Evolutionary conservation across 1,140 invertebrate species (phyloP).

Genomic region (Lasioglossum albipes): DNA sequence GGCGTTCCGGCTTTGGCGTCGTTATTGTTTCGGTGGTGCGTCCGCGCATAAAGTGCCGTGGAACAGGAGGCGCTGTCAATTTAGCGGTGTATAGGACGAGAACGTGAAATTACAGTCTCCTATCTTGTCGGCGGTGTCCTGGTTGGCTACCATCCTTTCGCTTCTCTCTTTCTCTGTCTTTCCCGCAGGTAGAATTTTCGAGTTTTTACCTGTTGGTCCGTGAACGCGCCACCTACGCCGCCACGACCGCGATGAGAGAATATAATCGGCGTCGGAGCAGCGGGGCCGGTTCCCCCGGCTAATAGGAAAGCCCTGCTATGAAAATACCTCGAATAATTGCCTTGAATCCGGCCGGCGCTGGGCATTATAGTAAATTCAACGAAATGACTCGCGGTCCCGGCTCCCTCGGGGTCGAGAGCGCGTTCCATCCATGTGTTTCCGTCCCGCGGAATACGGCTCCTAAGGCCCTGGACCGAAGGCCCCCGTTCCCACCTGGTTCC

Average conservation of each 20-base stretch:
- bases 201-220: conserved; percentile 3
- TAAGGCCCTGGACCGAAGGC: conserved; percentile 18
- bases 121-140: conserved; percentile 24
- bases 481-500: too few species aligned
- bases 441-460: conserved; percentile 12
- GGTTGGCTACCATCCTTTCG: not conserved
- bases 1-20: conserved; percentile 28
- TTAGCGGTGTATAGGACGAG: conserved; percentile 43
- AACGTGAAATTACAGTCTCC: conserved; percentile 51
- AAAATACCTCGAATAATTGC: conserved; percentile 71
- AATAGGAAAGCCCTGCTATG: conserved; percentile 70
- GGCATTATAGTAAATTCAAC: conserved; percentile 65
- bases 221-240: conserved; percentile 39
- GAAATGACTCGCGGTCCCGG: conserved; percentile 59
- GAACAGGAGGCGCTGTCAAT: conserved; percentile 53
- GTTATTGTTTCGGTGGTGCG: conserved; percentile 54
- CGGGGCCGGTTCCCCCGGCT: conserved; percentile 29
- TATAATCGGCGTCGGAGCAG: conserved; percentile 43
- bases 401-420: conserved; percentile 36
- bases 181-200: conserved; percentile 1
- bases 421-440: conserved; percentile 35
- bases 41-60: conserved; percentile 48
- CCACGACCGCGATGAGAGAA: not conserved
- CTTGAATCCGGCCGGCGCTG: conserved; percentile 53
- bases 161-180: not conserved